These are phyloP conservation scores for Aurelia aurita complex sp. Pacific DNA, from an alignment of 30 jellyfish, hydroid and myxozoan species.

Conservation along the genomic window DNA sequence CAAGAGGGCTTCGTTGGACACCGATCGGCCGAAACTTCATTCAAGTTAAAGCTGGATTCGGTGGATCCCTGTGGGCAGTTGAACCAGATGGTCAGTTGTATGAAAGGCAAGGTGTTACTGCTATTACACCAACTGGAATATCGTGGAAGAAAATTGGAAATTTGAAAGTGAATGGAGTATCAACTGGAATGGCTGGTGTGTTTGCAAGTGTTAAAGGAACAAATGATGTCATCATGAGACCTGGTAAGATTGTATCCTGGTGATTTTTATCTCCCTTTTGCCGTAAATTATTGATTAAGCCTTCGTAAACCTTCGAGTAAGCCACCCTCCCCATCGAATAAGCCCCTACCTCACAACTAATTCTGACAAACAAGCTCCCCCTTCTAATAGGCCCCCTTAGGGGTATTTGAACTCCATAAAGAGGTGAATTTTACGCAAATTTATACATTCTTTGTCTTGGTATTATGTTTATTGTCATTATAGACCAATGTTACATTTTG, in stretches of 20 bases:
- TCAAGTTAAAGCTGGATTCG: conserved; percentile 85
- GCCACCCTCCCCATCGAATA: too few species aligned
- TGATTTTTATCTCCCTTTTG: too few species aligned
- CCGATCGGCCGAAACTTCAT: conserved; percentile 64
- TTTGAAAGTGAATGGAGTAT: conserved; percentile 49
- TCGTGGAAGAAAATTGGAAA: conserved; percentile 66
- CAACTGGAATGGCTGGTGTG: conserved; percentile 85
- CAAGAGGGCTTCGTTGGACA: conserved; percentile 33
- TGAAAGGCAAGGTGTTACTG: conserved; percentile 63
- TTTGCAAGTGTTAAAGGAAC: conserved; percentile 54
- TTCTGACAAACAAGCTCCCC: too few species aligned
- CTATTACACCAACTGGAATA: conserved; percentile 74
- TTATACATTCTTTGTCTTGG: too few species aligned
- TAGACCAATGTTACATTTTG: too few species aligned
- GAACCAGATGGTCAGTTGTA: conserved; percentile 62
- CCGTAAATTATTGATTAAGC: too few species aligned
- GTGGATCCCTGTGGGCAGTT: conserved; percentile 93
- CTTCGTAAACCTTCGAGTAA: too few species aligned
- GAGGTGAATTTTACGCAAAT: too few species aligned
- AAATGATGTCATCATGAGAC: conserved; percentile 5
- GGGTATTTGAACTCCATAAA: too few species aligned
- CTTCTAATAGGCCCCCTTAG: too few species aligned
- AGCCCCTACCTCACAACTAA: too few species aligned
- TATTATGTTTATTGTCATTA: too few species aligned
- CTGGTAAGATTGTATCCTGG: conserved; percentile 23